phyloP scores from a whole-genome alignment of 2,888 invertebrate genomes.

The Tipula unca region DNA sequence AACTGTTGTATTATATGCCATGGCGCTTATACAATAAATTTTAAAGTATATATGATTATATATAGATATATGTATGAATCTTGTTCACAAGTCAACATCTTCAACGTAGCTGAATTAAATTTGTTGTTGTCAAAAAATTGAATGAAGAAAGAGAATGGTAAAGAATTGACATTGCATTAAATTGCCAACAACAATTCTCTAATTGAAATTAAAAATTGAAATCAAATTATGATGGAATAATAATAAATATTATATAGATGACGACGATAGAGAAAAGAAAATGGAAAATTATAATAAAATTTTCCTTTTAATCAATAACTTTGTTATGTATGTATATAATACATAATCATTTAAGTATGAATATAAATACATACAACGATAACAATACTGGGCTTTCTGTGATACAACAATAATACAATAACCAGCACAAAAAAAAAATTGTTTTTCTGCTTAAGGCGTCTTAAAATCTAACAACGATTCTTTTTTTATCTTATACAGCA shows the following conservation, averaged over 20 bases:
- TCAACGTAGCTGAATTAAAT: neutral
- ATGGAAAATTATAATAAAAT: slow-evolving; percentile 8
- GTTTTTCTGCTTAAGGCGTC: neutral
- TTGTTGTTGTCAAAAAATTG: neutral
- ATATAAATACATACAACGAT: neutral
- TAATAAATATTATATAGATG: neutral
- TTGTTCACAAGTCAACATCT: neutral
- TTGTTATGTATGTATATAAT: neutral
- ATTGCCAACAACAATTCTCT: neutral
- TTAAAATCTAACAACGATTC: neutral
- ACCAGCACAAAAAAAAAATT: neutral
- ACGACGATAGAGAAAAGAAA: neutral
- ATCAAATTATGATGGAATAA: neutral
- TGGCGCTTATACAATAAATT: neutral
- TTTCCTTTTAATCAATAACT: slow-evolving; percentile 8
- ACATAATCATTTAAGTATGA: neutral
- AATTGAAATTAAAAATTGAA: slow-evolving; percentile 8
- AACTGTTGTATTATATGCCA: neutral
- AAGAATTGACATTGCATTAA: neutral
- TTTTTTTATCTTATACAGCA: neutral
- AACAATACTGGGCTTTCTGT: neutral
- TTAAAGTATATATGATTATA: neutral
- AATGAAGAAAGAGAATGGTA: neutral
- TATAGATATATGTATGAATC: neutral
- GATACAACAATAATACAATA: neutral